phyloP scores from a whole-genome alignment of 2,888 invertebrate genomes.

The Hoplodrina ambigua region DNA sequence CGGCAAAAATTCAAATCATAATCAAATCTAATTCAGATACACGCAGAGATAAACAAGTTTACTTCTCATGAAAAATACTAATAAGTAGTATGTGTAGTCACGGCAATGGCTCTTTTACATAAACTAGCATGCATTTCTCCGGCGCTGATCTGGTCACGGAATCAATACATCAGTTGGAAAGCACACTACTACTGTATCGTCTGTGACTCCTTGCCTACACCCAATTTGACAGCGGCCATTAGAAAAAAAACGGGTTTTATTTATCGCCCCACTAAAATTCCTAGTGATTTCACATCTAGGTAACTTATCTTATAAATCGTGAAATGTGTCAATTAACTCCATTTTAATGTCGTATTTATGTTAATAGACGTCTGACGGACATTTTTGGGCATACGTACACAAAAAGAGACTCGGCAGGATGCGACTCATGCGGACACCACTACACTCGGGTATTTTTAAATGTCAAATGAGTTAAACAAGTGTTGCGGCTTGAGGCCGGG shows the following conservation, averaged over 20 bases:
- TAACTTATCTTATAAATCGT: conserved; percentile 86
- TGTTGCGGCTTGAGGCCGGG: conserved; percentile 52
- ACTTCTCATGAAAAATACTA: not conserved
- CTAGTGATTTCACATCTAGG: conserved; percentile 76
- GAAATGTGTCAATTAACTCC: conserved; percentile 89
- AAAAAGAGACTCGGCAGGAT: conserved; percentile 80
- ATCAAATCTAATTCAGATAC: conserved; percentile 4
- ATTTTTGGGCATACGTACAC: conserved; percentile 76
- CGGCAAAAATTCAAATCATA: conserved; percentile 8
- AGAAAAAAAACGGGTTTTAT: conserved; percentile 69
- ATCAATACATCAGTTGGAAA: conserved; percentile 53
- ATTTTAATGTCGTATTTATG: conserved; percentile 88
- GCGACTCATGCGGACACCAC: conserved; percentile 66
- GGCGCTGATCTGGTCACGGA: conserved; percentile 52
- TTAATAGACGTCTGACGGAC: conserved; percentile 83
- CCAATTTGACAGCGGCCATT: conserved; percentile 70
- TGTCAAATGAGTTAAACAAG: conserved; percentile 68
- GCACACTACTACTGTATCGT: conserved; percentile 51
- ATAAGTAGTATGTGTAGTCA: not conserved
- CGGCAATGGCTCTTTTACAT: conserved; percentile 39
- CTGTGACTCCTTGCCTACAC: conserved; percentile 49
- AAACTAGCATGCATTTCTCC: conserved; percentile 35
- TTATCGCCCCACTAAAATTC: conserved; percentile 68
- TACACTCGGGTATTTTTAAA: conserved; percentile 75
- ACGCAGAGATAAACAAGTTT: conserved; percentile 8